Conservation (phyloP, 2,113 vertebrate genomes). For the Solea senegalensis region DNA sequence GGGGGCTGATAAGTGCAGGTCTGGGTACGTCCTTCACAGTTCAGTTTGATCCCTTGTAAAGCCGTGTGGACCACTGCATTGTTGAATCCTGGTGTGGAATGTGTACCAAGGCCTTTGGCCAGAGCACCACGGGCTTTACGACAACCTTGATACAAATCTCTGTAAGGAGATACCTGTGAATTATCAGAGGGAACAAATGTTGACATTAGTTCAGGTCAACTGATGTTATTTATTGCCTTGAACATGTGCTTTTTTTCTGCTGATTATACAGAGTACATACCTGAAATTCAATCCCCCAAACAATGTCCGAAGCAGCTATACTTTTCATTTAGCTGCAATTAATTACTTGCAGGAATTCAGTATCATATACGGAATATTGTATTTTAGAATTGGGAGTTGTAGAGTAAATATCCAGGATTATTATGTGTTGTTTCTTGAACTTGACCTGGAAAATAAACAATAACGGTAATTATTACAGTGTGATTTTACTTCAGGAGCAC, state of each 20-base stretch:
- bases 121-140: slow-evolving; percentile 35
- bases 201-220: slow-evolving; percentile 7
- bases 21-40: slow-evolving; percentile 30
- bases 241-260: not conserved
- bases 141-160: slow-evolving; percentile 64
- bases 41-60: slow-evolving; percentile 42
- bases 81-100: slow-evolving; percentile 73
- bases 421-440: too few relatives aligned
- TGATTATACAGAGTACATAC: not conserved
- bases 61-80: slow-evolving; percentile 43
- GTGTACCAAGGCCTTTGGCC: slow-evolving; percentile 54
- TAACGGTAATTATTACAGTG: too few relatives aligned
- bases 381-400: not conserved
- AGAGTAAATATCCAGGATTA: not conserved
- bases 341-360: not conserved
- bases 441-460: too few relatives aligned
- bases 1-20: slow-evolving; percentile 22
- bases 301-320: not conserved
- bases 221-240: not conserved
- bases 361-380: not conserved
- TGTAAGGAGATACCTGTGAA: slow-evolving; percentile 63
- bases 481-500: too few relatives aligned
- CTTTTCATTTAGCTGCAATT: not conserved
- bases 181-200: slow-evolving; percentile 50
- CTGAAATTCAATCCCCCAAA: not conserved